Evolutionary conservation across 2,113 vertebrate genomes (phyloP), one percentile per base, ranked within the genome.

Genomic region (Bettongia penicillata): DNA sequence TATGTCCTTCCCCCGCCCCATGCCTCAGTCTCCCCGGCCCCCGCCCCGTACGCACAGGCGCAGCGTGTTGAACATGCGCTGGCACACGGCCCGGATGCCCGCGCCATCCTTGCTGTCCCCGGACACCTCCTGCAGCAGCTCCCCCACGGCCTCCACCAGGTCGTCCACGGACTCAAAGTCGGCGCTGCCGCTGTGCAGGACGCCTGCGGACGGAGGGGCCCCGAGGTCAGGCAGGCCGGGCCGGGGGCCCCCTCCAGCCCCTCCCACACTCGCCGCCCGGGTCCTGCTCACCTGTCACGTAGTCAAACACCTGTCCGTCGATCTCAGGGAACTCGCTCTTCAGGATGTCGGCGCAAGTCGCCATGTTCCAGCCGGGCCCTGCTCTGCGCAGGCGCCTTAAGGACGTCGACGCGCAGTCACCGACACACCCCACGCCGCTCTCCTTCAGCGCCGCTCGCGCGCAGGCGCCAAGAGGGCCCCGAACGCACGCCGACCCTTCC

Each of bases 141-240:
- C 99, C 0, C 99, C 99, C 7, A 99, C 98, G 1, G 99, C 99
- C 16, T 99, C 99, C 95, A 99, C 99, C 43, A 99, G 99, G 55
- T 99, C 99, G 84, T 99, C 99, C 47, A 98, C 99, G 52, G 99
- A 99, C 98, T 99, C 99, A 90, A 99, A 99, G 94, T 99, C 99
- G 6, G 99, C 97, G 0, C 99, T 99, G 49, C 99, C 98, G 90
- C 99, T 99, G 96, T 99, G 99, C 97, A 99, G 94, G 43, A 99
- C 99, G 68, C 99, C 99, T 99, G 97, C 26, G 91, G 98, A 92
- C 26, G 53, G 94, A 90, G 37, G n/a, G n/a, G 5, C 57, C 37
- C 37, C 31, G 50, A n/a, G 52, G 50, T 50, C 50, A 50, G 50
- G 28, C 90, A 31, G 24, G 16, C 49, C 90, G 90, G 52, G 53